Percentiles rank a stretch among this genome's conserved stretches.
Conservation (phyloP, 2,797 vertebrate genomes). For the Anolis apletophallus region DNA sequence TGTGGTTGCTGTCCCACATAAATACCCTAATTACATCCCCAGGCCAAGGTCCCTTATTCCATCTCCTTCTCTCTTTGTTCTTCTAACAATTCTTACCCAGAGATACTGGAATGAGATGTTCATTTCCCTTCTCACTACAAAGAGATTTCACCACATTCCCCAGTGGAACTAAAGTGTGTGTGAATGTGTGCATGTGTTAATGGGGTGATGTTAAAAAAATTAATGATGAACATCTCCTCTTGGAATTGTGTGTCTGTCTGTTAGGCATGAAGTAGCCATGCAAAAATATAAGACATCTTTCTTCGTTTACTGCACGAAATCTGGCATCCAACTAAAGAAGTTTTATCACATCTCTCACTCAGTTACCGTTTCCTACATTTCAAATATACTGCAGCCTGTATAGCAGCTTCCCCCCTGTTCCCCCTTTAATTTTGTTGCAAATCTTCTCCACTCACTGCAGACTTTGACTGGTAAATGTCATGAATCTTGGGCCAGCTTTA, state of each 20-base stretch:
- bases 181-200: neutral
- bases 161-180: accelerated
- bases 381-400: conserved; percentile 61
- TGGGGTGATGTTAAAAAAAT: neutral
- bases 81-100: neutral
- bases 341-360: conserved; percentile 69
- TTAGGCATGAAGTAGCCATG: conserved; percentile 35
- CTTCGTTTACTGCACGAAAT: conserved; percentile 70
- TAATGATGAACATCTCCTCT: conserved; percentile 54
- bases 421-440: conserved; percentile 61
- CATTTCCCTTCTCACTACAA: accelerated
- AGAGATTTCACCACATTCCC: neutral
- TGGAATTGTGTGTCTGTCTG: conserved; percentile 58
- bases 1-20: neutral
- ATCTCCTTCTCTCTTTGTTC: neutral
- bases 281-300: conserved; percentile 71
- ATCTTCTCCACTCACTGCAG: conserved; percentile 62
- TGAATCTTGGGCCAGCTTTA: conserved; percentile 64
- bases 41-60: neutral
- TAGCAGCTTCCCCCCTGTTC: conserved; percentile 39
- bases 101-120: neutral
- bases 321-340: conserved; percentile 68
- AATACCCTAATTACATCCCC: neutral
- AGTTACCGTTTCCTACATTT: conserved; percentile 70
- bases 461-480: conserved; percentile 66